These are phyloP conservation scores for Pterobdella sp. DNA, from an alignment of 2,888 invertebrate species.

Conservation along the genomic window DNA sequence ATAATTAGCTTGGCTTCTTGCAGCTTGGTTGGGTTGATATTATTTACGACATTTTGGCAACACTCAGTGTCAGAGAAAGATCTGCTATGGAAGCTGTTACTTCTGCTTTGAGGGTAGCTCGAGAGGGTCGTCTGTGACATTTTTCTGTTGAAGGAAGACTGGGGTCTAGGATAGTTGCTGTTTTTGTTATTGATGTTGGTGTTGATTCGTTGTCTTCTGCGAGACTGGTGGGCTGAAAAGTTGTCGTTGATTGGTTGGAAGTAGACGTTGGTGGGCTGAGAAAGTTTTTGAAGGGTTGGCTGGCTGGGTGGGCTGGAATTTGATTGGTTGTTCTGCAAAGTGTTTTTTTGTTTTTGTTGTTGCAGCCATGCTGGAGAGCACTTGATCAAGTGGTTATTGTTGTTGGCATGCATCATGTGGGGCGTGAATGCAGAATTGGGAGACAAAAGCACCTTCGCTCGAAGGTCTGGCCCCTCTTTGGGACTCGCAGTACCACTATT, in stretches of 20 bases:
- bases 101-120: background rate
- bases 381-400: background rate
- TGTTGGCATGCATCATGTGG: slow-evolving; percentile 8
- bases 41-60: background rate
- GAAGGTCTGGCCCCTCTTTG: background rate
- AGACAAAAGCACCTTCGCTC: background rate
- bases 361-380: background rate
- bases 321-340: background rate
- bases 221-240: background rate
- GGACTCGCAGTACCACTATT: background rate
- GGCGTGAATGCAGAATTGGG: slow-evolving; percentile 3
- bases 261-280: background rate
- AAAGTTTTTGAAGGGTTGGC: background rate
- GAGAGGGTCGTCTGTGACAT: background rate
- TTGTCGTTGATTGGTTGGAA: slow-evolving; percentile 1
- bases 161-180: background rate
- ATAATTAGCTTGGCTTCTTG: background rate
- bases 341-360: slow-evolving; percentile 2
- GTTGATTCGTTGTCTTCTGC: slow-evolving; percentile 11
- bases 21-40: background rate
- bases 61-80: slow-evolving; percentile 9
- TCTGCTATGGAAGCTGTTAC: slow-evolving; percentile 1
- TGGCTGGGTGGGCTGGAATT: background rate
- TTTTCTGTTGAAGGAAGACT: slow-evolving; percentile 4
- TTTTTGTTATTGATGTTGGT: background rate